Evolutionary conservation across 2,113 vertebrate genomes (phyloP).

Genomic region (Leptobrachium leishanense): DNA sequence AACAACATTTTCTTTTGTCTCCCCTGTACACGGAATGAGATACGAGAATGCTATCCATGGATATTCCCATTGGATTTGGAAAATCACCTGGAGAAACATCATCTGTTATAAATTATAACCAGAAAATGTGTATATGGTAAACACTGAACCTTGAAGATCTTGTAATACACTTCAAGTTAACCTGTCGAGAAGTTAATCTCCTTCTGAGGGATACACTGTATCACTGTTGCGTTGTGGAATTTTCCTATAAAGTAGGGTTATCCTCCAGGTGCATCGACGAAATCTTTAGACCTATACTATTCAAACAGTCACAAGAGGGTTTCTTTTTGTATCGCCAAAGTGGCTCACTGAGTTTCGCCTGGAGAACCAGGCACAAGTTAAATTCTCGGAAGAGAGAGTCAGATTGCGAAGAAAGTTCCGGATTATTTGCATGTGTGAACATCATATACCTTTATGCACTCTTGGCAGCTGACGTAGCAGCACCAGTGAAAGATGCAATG

Average conservation of each 20-base stretch:
- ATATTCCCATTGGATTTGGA: slow-evolving; percentile 33
- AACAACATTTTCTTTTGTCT: neutral
- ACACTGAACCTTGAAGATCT: slow-evolving; percentile 16
- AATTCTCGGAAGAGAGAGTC: slow-evolving; percentile 50
- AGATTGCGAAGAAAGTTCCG: neutral
- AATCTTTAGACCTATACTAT: slow-evolving; percentile 61
- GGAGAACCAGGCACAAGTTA: slow-evolving; percentile 54
- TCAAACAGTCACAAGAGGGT: slow-evolving; percentile 52
- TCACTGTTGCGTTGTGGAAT: neutral
- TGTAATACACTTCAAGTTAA: neutral
- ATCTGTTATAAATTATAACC: slow-evolving; percentile 43
- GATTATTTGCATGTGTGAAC: slow-evolving; percentile 80
- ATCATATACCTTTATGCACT: slow-evolving; percentile 75
- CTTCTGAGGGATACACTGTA: slow-evolving; percentile 23
- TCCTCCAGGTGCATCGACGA: slow-evolving; percentile 53
- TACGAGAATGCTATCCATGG: slow-evolving; percentile 46
- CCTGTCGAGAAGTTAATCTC: neutral
- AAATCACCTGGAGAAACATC: slow-evolving; percentile 48
- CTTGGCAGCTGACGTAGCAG: slow-evolving; percentile 80
- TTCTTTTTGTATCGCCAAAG: slow-evolving; percentile 54
- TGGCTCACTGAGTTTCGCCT: slow-evolving; percentile 55
- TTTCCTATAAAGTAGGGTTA: slow-evolving; percentile 9
- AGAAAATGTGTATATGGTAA: neutral
- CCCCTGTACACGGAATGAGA: slow-evolving; percentile 34
- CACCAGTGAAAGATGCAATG: slow-evolving; percentile 83